Conservation (phyloP, 1,140 invertebrate species). For the Drosophila kepulauana region DNA sequence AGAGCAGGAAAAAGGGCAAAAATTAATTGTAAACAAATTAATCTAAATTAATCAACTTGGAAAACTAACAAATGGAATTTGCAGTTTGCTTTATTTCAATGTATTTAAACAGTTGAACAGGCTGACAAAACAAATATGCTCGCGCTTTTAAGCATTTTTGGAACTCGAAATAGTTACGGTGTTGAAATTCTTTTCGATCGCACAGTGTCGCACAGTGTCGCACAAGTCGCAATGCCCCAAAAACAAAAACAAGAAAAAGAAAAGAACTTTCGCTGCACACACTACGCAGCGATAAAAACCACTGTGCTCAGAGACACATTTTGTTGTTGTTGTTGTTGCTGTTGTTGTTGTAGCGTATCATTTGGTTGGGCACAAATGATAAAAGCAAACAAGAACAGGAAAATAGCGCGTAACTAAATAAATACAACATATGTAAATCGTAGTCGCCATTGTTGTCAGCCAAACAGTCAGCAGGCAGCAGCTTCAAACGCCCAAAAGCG, state of each 20-base stretch:
- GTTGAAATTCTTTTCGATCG: conserved; percentile 65
- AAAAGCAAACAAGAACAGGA: conserved; percentile 51
- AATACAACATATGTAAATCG: conserved; percentile 70
- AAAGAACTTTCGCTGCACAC: conserved; percentile 33
- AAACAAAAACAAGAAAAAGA: neutral
- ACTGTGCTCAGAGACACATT: conserved; percentile 39
- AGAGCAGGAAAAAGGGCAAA: neutral
- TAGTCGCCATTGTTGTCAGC: conserved; percentile 25
- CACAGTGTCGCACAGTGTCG: conserved; percentile 46
- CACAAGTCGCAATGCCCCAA: conserved; percentile 18
- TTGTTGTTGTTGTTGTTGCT: neutral
- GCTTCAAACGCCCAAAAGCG: conserved; percentile 17
- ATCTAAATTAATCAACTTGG: too few species aligned
- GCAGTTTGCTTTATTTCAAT: neutral
- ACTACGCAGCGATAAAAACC: conserved; percentile 10
- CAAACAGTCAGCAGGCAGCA: neutral
- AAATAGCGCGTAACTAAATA: conserved; percentile 65
- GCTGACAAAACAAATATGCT: conserved; percentile 17
- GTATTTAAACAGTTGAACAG: neutral
- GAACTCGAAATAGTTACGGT: conserved; percentile 52
- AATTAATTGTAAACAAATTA: too few species aligned
- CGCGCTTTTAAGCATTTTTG: neutral
- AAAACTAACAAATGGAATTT: too few species aligned
- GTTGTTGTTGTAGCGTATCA: conserved; percentile 10
- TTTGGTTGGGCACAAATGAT: conserved; percentile 47